Base-by-base conservation (phyloP, 1,140 invertebrate genomes). In the Bradysia coprophila region DNA sequence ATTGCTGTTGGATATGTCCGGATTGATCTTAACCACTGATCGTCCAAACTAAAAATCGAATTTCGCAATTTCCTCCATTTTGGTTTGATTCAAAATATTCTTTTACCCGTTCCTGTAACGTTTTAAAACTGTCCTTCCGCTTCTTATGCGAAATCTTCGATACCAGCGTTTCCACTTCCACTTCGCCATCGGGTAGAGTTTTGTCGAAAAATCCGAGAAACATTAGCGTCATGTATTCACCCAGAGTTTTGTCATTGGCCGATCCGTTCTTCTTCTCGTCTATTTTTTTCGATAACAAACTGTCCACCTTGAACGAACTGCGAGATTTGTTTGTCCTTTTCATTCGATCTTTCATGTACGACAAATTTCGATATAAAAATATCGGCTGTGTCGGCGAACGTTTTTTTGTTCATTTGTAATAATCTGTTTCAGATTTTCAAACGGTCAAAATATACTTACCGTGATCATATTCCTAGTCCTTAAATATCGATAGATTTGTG, bases 141-240 rank as follows among this genome's bases (percentile, higher is more conserved):
- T 93, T 92, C 56, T 90, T 93, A 53, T 90, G 83, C 51, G 81
- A 89, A 47, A 92, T 81, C 67, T 92, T 91, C 39, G 89, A 69
- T 19, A 95, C 65, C 34, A 81, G 66, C 11, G 84, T 83, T 65
- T 94, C 88, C 19, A 93, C 81, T 65, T 82, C 83, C 3, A 23
- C 19, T 22, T 21, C n/a, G 56, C 75, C 71, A 46, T 73, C 70
- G 8, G 58, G 54, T 18, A 64, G 52, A 3, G 16, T 72, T 50
- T 81, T 80, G 55, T 84, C 79, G 52, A 78, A 82, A 61, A 83
- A 82, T 37, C 84, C 85, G 54, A 87, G 66, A 61, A 90, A 89
- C 23, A 82, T 83, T n/a, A 92, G 65, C 45, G 84, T 89, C 72
- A 91, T 81, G 59, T 75, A 86, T 48, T 80, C 78, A 50, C 75